A percentile compares a stretch with the other conserved stretches of the same genome.
Evolutionary conservation across 2,113 vertebrate species (phyloP).

Genomic region (Oxygymnocypris stewartii): DNA sequence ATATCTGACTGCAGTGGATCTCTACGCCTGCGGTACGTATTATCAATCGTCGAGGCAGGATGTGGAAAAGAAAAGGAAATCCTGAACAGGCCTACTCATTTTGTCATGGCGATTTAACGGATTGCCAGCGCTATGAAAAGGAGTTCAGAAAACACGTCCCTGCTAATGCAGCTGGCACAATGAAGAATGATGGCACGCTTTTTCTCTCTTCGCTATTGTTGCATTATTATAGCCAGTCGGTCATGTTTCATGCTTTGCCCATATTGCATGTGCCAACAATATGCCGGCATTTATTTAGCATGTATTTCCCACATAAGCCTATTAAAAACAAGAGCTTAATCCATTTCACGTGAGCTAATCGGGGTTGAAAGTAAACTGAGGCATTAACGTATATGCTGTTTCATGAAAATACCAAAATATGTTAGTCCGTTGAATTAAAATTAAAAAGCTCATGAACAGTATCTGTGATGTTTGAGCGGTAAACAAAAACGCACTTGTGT

Average conservation of each 20-base stretch:
- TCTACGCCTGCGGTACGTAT: not conserved
- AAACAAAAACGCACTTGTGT: conserved; percentile 25
- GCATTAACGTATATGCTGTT: not conserved
- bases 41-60: not conserved
- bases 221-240: conserved; percentile 11
- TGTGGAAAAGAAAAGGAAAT: conserved; percentile 15
- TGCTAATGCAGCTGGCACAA: conserved; percentile 21
- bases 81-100: not conserved
- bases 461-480: not conserved
- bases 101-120: not conserved
- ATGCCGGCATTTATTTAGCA: conserved; percentile 8
- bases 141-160: not conserved
- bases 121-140: not conserved
- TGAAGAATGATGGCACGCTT: not conserved
- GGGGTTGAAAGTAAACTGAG: not conserved
- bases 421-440: not conserved
- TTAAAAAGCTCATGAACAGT: not conserved
- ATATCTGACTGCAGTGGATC: conserved; percentile 36
- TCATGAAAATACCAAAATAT: not conserved
- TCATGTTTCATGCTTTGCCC: conserved; percentile 31
- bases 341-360: not conserved
- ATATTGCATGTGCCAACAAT: conserved; percentile 35
- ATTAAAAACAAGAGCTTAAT: not conserved
- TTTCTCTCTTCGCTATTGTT: conserved; percentile 9
- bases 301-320: conserved; percentile 21